These are phyloP conservation scores for Trochalopteron elliotii DNA, from an alignment of 2,113 vertebrate species.

Conservation along the genomic window DNA sequence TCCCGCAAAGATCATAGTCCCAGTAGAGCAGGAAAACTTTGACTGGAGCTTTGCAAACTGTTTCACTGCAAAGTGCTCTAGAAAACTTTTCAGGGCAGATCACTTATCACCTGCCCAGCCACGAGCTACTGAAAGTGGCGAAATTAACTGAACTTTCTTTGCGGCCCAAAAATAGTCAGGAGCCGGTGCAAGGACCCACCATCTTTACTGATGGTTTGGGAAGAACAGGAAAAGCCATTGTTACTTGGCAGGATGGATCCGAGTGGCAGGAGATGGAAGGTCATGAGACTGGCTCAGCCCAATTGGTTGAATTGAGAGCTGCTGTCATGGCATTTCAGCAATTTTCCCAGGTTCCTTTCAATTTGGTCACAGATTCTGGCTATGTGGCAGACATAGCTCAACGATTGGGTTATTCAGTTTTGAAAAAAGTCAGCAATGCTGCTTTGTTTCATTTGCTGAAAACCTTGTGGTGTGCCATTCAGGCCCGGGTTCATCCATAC, in stretches of 20 bases:
- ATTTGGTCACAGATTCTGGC: neutral
- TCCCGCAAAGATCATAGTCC: neutral
- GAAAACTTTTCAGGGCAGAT: neutral
- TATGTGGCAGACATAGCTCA: too few species aligned
- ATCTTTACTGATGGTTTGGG: neutral
- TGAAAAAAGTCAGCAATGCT: too few species aligned
- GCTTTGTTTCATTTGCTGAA: too few species aligned
- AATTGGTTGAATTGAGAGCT: neutral
- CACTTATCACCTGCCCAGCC: neutral
- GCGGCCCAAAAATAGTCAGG: too few species aligned
- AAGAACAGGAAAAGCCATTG: neutral
- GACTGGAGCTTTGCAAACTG: neutral
- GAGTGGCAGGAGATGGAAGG: neutral
- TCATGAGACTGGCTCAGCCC: neutral
- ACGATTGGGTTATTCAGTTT: too few species aligned
- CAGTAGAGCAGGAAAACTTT: neutral
- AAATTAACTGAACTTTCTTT: too few species aligned
- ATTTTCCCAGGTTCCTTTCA: neutral
- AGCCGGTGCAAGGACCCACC: neutral
- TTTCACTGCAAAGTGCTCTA: neutral
- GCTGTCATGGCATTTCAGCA: neutral
- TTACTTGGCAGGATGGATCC: neutral
- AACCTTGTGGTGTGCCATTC: neutral
- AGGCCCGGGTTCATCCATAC: neutral
- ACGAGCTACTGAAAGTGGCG: too few species aligned